Evolutionary conservation across 2,113 vertebrate genomes (phyloP), one percentile per base, ranked within the genome.

Genomic region (Rafetus swinhoei): DNA sequence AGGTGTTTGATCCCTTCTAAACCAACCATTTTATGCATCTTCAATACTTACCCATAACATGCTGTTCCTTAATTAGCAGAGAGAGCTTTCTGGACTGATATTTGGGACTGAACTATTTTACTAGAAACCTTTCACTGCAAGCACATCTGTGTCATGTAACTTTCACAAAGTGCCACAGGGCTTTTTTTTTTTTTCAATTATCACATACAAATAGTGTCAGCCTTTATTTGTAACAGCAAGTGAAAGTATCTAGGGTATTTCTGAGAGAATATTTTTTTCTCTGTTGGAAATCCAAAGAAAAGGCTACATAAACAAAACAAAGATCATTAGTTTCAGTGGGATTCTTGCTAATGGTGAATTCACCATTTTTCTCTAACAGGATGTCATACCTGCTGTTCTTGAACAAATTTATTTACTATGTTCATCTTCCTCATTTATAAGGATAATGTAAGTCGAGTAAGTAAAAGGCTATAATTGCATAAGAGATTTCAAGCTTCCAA

Each of bases 31-130:
- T 80, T 90, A 83, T 1, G 11, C 93, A 65, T 65, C 35, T 39
- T 27, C n/a, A 0, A 0, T 62, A 80, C 4, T 45, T 72, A 60
- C 6, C 4, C 21, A 19, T 27, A 87, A 25, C n/a, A 39, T 55
- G n/a, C 7, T 86, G n/a, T 10, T 92, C 27, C n/a, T 91, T 91
- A 82, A 89, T 89, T 95, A 94, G 39, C 57, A 89, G 39, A 29
- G 1, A 50, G n/a, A 55, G 0, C 25, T 89, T 59, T 82, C 79
- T 62, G 39, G 89, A 57, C 25, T 86, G 72, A 89, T 93, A 86
- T 74, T 65, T n/a, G 9, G 29, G 32, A 60, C 22, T 7, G 9
- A 39, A 32, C 2, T 8, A 3, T 85, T 92, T 57, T 56, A 72
- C 52, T 62, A 62, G 87, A 93, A 81, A 12, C n/a, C 81, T 95